Percentiles rank a stretch among this genome's conserved stretches.
phyloP scores from a whole-genome alignment of 2,113 vertebrate species.

The Gorilla gorilla region DNA sequence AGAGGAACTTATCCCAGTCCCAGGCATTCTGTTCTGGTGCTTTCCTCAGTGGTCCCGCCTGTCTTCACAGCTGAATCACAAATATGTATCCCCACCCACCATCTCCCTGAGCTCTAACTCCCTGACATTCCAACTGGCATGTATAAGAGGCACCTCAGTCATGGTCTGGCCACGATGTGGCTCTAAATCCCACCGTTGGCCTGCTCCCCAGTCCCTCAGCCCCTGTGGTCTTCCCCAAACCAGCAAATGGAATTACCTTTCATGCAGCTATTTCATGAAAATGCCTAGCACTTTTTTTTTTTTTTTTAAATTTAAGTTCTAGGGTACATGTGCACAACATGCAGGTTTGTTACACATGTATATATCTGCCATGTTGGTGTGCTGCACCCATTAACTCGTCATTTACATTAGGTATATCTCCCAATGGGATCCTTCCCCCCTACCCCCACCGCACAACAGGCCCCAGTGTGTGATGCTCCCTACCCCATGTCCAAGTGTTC shows the following conservation, averaged over 20 bases:
- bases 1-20: background rate
- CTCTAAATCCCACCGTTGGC: background rate
- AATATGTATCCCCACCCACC: background rate
- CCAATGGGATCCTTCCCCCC: too few relatives aligned
- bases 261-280: background rate
- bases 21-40: background rate
- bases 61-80: background rate
- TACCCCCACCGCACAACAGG: too few relatives aligned
- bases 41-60: background rate
- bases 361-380: too few relatives aligned
- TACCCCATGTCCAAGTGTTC: too few relatives aligned
- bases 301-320: background rate
- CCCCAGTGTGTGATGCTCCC: too few relatives aligned
- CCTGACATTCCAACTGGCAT: background rate
- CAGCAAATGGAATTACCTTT: background rate
- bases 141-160: background rate
- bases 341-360: too few relatives aligned
- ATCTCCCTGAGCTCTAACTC: background rate
- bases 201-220: too few relatives aligned
- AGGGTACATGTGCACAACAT: too few relatives aligned
- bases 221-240: background rate
- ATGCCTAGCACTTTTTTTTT: background rate
- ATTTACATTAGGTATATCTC: too few relatives aligned
- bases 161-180: fast-evolving
- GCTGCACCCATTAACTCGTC: too few relatives aligned